Conservation (phyloP, 2,113 vertebrate genomes). For the Pelmatolapia mariae region DNA sequence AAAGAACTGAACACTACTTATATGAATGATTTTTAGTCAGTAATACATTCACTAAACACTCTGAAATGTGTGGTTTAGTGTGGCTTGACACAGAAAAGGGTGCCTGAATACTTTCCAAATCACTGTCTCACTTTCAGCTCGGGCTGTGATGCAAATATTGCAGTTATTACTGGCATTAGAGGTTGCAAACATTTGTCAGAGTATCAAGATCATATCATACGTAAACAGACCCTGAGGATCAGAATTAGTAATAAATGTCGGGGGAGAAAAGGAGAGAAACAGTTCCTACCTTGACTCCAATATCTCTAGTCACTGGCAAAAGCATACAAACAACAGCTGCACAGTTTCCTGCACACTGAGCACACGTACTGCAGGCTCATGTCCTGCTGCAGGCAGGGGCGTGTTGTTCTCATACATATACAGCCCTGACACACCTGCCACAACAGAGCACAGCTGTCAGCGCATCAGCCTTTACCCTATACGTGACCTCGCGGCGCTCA, state of each 20-base stretch:
- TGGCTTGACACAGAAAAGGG: not conserved
- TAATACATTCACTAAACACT: not conserved
- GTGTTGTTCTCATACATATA: slow-evolving; percentile 31
- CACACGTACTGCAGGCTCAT: not conserved
- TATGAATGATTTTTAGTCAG: not conserved
- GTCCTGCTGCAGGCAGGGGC: slow-evolving; percentile 28
- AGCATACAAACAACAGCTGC: slow-evolving; percentile 54
- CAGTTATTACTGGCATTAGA: not conserved
- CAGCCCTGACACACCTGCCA: slow-evolving; percentile 53
- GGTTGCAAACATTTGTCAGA: not conserved
- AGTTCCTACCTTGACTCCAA: not conserved
- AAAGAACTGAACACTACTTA: not conserved
- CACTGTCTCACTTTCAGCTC: not conserved
- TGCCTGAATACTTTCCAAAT: not conserved
- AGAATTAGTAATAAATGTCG: not conserved
- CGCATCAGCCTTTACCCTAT: slow-evolving; percentile 41
- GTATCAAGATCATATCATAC: not conserved
- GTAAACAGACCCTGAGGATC: not conserved
- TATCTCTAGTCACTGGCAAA: not conserved
- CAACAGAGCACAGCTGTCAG: slow-evolving; percentile 56
- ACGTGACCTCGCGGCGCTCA: not conserved
- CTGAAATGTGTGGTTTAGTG: not conserved
- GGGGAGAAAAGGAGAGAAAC: not conserved
- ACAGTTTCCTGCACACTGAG: slow-evolving; percentile 13
- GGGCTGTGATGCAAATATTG: not conserved